phyloP scores from a whole-genome alignment of 2,888 invertebrate genomes.

The Pseudeuparius sepicola region DNA sequence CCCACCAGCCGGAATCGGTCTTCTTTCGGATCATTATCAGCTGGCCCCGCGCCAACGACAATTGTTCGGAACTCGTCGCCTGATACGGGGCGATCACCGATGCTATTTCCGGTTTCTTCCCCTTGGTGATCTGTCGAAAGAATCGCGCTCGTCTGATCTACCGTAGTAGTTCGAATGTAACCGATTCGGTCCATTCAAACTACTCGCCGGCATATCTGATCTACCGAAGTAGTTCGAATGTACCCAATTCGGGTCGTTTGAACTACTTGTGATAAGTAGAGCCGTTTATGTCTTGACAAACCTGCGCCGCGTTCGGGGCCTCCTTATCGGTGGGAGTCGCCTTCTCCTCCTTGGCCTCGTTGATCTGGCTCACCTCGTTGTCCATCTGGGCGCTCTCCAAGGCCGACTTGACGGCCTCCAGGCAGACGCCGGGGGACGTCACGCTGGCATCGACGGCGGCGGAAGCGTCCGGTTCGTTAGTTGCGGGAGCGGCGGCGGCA shows the following conservation, averaged over 20 bases:
- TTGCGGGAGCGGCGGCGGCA: conserved; percentile 20
- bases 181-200: too few species aligned
- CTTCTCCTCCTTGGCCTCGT: conserved; percentile 35
- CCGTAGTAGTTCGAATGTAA: too few species aligned
- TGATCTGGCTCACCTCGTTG: conserved; percentile 41
- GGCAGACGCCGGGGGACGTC: conserved; percentile 25
- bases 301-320: conserved; percentile 31
- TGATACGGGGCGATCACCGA: conserved; percentile 90
- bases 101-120: conserved; percentile 83
- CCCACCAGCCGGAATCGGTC: conserved; percentile 98
- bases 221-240: too few species aligned
- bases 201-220: too few species aligned
- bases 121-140: conserved; percentile 46
- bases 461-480: conserved; percentile 20
- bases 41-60: conserved; percentile 83
- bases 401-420: conserved; percentile 26
- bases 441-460: conserved; percentile 18
- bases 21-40: conserved; percentile 94
- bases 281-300: too few species aligned
- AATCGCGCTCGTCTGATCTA: too few species aligned
- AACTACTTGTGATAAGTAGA: too few species aligned
- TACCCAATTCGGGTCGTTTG: too few species aligned
- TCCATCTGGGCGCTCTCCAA: conserved; percentile 33
- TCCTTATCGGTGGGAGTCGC: conserved; percentile 26
- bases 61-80: conserved; percentile 84